These are phyloP conservation scores for Sparidentex hasta DNA, from an alignment of 2,797 vertebrate species.

Conservation along the genomic window DNA sequence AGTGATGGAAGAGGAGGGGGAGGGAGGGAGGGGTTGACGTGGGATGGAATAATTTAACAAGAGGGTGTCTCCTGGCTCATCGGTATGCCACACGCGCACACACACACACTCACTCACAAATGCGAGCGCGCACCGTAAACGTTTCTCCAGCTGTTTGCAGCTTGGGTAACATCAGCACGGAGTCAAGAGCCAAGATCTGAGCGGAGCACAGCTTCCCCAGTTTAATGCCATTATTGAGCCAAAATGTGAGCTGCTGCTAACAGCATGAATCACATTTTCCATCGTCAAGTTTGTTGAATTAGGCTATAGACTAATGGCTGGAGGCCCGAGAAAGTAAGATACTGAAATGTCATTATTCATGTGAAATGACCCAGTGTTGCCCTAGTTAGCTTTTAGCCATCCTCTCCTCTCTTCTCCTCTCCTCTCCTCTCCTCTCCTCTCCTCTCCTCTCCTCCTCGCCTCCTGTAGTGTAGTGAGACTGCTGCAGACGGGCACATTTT, in stretches of 20 bases:
- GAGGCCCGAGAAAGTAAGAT: constrained; percentile 66
- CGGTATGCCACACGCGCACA: constrained; percentile 72
- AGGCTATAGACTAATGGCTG: constrained; percentile 64
- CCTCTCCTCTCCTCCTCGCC: not conserved
- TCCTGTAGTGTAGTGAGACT: constrained; percentile 57
- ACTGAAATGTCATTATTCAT: constrained; percentile 81
- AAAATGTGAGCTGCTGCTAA: constrained; percentile 60
- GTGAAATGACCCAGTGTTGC: constrained; percentile 80
- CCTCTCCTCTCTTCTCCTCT: constrained; percentile 11
- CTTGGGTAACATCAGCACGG: constrained; percentile 50
- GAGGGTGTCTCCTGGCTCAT: constrained; percentile 82
- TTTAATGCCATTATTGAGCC: constrained; percentile 59
- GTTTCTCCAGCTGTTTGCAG: constrained; percentile 80
- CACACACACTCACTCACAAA: constrained; percentile 50
- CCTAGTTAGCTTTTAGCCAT: constrained; percentile 76
- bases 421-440: constrained; percentile 2
- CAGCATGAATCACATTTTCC: constrained; percentile 67
- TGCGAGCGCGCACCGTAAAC: constrained; percentile 37
- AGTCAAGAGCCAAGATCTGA: constrained; percentile 54
- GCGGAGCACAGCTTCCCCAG: constrained; percentile 43
- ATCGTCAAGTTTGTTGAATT: constrained; percentile 65
- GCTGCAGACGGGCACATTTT: constrained; percentile 72
- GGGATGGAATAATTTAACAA: constrained; percentile 82
- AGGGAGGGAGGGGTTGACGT: constrained; percentile 60
- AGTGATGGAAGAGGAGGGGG: constrained; percentile 48